Evolutionary conservation across 2,888 invertebrate genomes (phyloP).

Genomic region (Ellobium chinense): DNA sequence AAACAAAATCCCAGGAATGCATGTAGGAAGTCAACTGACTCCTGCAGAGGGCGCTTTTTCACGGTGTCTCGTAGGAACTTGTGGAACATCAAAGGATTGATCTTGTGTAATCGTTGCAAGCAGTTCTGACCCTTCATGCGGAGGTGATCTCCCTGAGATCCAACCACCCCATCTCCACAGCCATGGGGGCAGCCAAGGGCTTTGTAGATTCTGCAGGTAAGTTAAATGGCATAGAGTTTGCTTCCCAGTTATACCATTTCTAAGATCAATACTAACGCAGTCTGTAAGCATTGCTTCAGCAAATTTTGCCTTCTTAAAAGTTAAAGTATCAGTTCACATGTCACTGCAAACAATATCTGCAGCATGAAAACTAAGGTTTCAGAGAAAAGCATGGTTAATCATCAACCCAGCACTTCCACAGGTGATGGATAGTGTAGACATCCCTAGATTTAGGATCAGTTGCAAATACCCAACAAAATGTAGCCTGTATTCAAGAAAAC

Average conservation of each 20-base stretch:
- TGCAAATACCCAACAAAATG: too few relatives aligned
- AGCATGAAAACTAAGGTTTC: too few relatives aligned
- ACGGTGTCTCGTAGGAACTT: slow-evolving; percentile 87
- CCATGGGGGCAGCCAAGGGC: slow-evolving; percentile 97
- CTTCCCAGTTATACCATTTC: neutral
- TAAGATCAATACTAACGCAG: too few relatives aligned
- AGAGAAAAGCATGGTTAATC: too few relatives aligned
- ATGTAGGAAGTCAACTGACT: slow-evolving; percentile 95
- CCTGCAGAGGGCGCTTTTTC: slow-evolving; percentile 85
- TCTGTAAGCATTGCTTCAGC: too few relatives aligned
- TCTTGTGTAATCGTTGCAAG: slow-evolving; percentile 87
- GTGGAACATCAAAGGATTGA: slow-evolving; percentile 84
- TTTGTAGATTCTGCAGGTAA: slow-evolving; percentile 85
- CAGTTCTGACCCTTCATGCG: slow-evolving; percentile 89
- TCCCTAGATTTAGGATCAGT: too few relatives aligned
- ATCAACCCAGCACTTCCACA: too few relatives aligned
- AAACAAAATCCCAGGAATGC: slow-evolving; percentile 97
- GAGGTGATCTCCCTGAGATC: slow-evolving; percentile 80
- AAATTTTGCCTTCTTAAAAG: too few relatives aligned
- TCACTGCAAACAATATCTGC: too few relatives aligned
- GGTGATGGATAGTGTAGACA: too few relatives aligned
- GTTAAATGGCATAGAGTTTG: neutral
- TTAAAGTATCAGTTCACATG: too few relatives aligned
- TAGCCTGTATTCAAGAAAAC: too few relatives aligned
- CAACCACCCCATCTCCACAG: slow-evolving; percentile 86